These are phyloP conservation scores for Callipepla squamata DNA, from an alignment of 2,113 vertebrate genomes.

Conservation along the genomic window DNA sequence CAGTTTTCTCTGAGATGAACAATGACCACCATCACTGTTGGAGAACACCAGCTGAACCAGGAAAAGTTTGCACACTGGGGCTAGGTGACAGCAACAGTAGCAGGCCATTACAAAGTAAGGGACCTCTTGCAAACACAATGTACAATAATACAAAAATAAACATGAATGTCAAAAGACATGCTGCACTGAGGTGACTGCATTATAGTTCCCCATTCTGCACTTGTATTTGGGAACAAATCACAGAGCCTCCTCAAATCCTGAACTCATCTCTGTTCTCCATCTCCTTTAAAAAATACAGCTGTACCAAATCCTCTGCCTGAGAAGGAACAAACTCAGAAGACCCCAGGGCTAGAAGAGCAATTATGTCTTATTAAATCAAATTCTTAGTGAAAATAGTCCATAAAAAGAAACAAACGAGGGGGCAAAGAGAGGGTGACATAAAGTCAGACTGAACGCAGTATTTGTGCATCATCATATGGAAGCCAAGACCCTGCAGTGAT, in stretches of 20 bases:
- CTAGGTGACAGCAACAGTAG: not conserved
- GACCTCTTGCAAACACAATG: not conserved
- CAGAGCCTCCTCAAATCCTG: not conserved
- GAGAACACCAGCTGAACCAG: not conserved
- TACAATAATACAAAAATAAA: not conserved
- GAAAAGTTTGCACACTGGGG: not conserved
- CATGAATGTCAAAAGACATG: not conserved
- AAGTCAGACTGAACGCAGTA: not conserved
- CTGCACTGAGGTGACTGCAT: not conserved
- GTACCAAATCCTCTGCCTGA: not conserved
- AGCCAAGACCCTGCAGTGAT: not conserved
- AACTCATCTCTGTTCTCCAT: not conserved
- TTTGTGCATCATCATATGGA: not conserved
- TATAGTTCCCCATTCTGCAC: not conserved
- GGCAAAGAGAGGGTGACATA: not conserved
- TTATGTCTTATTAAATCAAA: not conserved
- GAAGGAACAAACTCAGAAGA: not conserved
- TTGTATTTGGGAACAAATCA: not conserved
- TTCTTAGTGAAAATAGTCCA: not conserved
- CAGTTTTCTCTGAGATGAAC: not conserved
- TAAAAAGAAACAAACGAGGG: not conserved
- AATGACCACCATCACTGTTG: not conserved
- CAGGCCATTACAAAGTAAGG: not conserved
- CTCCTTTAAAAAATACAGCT: not conserved
- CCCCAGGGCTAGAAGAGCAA: not conserved